Conservation (phyloP, 2,113 vertebrate genomes). For the Ptychochromis oligacanthus region DNA sequence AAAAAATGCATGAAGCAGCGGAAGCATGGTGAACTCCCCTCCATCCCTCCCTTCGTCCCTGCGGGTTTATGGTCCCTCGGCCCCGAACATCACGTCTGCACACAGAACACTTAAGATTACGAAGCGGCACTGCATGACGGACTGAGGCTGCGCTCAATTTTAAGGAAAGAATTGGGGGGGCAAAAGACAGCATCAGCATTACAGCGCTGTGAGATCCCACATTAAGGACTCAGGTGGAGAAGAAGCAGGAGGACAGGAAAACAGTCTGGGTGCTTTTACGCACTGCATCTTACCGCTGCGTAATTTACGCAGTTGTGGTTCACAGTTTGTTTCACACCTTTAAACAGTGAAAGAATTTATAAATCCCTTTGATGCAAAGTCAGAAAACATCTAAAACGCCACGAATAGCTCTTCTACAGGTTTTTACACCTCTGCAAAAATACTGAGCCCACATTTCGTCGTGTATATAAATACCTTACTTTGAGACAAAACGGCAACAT, state of each 20-base stretch:
- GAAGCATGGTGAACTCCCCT: background rate
- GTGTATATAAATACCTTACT: too few species aligned
- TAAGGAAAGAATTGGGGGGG: background rate
- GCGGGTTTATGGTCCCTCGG: background rate
- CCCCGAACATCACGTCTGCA: background rate
- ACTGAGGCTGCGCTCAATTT: background rate
- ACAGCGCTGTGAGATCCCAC: background rate
- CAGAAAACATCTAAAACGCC: background rate
- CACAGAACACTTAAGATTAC: background rate
- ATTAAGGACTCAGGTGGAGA: background rate
- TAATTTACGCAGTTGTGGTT: constrained; percentile 14
- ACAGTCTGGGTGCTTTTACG: background rate
- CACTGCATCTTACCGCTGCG: background rate
- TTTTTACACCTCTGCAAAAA: background rate
- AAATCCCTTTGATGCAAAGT: constrained; percentile 4
- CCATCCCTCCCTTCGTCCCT: background rate
- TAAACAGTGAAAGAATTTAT: background rate
- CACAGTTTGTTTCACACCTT: background rate
- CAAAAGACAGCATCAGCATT: too few species aligned
- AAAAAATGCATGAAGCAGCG: background rate
- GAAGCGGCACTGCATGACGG: background rate
- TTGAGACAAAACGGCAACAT: too few species aligned
- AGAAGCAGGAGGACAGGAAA: background rate
- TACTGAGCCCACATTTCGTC: too few species aligned
- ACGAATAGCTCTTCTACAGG: accelerated